phyloP scores from a whole-genome alignment of 2,113 vertebrate species.

The Microtus pennsylvanicus region DNA sequence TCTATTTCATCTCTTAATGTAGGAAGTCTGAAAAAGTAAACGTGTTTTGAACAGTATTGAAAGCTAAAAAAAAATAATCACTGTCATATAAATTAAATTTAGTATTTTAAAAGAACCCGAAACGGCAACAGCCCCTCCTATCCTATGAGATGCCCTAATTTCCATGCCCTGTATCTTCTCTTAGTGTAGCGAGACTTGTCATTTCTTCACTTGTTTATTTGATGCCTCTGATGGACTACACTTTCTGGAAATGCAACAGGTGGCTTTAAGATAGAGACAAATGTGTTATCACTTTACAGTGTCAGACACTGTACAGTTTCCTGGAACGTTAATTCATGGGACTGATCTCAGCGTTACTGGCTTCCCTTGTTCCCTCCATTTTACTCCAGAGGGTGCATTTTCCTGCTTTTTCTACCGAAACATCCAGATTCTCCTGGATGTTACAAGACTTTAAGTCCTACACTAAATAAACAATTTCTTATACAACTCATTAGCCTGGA shows the following conservation, averaged over 20 bases:
- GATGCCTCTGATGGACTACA: neutral
- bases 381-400: neutral
- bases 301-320: neutral
- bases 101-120: conserved; percentile 38
- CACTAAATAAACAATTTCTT: neutral
- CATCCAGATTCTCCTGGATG: neutral
- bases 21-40: conserved; percentile 46
- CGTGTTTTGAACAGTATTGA: conserved; percentile 12
- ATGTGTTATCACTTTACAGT: neutral
- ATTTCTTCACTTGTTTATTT: neutral
- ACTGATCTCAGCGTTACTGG: neutral
- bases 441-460: neutral
- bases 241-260: neutral
- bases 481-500: neutral
- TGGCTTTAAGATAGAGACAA: conserved; percentile 21
- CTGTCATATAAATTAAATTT: conserved; percentile 6
- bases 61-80: conserved; percentile 44
- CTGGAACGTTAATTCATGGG: neutral
- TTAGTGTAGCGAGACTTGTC: neutral
- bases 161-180: neutral
- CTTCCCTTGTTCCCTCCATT: neutral
- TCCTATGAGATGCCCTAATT: conserved; percentile 11
- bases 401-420: neutral
- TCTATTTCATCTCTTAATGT: conserved; percentile 4
- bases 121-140: neutral